phyloP scores from a whole-genome alignment of 2,113 vertebrate genomes.

The Poecilia latipinna region DNA sequence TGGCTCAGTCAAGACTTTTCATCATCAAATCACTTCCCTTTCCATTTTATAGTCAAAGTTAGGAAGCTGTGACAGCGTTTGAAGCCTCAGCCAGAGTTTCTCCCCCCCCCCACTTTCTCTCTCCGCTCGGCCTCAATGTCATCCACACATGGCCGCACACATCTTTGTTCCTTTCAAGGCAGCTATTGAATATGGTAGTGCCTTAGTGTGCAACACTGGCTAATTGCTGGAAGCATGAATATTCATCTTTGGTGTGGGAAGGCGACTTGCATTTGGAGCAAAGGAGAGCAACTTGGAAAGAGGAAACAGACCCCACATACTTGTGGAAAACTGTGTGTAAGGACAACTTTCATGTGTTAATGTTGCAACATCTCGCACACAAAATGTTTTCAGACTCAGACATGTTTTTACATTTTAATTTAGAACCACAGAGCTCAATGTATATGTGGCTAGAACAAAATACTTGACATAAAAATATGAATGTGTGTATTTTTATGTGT shows the following conservation, averaged over 20 bases:
- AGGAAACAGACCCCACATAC: slow-evolving; percentile 30
- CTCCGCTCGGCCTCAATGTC: slow-evolving; percentile 22
- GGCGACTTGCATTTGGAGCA: slow-evolving; percentile 18
- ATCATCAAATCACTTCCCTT: slow-evolving; percentile 29
- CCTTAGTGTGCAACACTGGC: slow-evolving; percentile 18
- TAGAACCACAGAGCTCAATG: too few species aligned
- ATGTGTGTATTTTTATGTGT: neutral
- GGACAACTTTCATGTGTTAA: slow-evolving; percentile 42
- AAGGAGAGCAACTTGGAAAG: slow-evolving; percentile 34
- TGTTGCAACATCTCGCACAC: neutral
- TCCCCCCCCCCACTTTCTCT: neutral
- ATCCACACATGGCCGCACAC: slow-evolving; percentile 8
- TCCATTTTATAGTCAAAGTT: slow-evolving; percentile 31
- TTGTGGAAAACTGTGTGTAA: slow-evolving; percentile 32
- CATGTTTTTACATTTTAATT: too few species aligned
- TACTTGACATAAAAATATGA: neutral
- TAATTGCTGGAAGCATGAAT: slow-evolving; percentile 69
- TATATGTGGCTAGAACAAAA: too few species aligned
- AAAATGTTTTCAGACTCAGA: neutral
- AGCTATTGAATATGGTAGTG: slow-evolving; percentile 39
- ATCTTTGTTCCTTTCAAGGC: slow-evolving; percentile 43
- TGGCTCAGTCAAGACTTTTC: slow-evolving; percentile 35
- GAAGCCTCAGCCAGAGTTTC: slow-evolving; percentile 23
- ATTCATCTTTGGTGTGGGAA: slow-evolving; percentile 53
- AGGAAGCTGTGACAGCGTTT: slow-evolving; percentile 20